These are phyloP conservation scores for Ormyrus thymus DNA, from an alignment of 2,888 invertebrate genomes.

Conservation along the genomic window DNA sequence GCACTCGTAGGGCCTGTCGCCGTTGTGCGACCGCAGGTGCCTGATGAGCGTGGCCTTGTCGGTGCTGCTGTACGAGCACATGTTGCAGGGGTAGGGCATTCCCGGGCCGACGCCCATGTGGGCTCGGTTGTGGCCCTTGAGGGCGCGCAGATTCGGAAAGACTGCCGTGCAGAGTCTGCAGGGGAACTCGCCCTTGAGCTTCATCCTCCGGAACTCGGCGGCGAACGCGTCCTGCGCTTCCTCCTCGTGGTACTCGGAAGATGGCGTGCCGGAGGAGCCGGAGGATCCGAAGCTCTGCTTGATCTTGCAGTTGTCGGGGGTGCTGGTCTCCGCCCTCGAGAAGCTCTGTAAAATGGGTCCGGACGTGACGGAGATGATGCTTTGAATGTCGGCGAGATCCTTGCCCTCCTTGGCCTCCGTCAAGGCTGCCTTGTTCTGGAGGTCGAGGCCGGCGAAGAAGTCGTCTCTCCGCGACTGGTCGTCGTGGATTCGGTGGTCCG, in stretches of 20 bases:
- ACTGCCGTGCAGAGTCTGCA: slow-evolving; percentile 92
- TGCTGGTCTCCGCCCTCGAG: slow-evolving; percentile 65
- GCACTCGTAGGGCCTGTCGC: slow-evolving; percentile 96
- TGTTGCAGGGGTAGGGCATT: slow-evolving; percentile 93
- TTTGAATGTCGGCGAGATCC: slow-evolving; percentile 91
- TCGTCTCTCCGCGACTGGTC: slow-evolving; percentile 82
- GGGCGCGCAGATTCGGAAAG: slow-evolving; percentile 90
- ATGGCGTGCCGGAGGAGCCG: slow-evolving; percentile 69
- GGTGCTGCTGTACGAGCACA: slow-evolving; percentile 91
- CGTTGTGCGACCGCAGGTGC: slow-evolving; percentile 95
- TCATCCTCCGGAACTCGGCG: slow-evolving; percentile 91
- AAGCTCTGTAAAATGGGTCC: slow-evolving; percentile 65
- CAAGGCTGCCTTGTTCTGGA: slow-evolving; percentile 82
- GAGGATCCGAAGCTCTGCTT: slow-evolving; percentile 64
- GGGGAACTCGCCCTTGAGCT: slow-evolving; percentile 90
- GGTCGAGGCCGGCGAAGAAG: slow-evolving; percentile 87
- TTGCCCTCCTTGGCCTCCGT: slow-evolving; percentile 76
- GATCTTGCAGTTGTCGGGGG: slow-evolving; percentile 64
- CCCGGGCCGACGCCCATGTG: slow-evolving; percentile 84
- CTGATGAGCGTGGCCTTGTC: slow-evolving; percentile 94
- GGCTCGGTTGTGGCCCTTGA: slow-evolving; percentile 93
- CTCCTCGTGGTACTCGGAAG: slow-evolving; percentile 78
- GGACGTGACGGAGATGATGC: slow-evolving; percentile 87
- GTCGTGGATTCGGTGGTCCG: slow-evolving; percentile 74
- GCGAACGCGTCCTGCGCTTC: slow-evolving; percentile 90